Evolutionary conservation across 2,888 invertebrate genomes (phyloP).

Genomic region (Adela reaumurella): DNA sequence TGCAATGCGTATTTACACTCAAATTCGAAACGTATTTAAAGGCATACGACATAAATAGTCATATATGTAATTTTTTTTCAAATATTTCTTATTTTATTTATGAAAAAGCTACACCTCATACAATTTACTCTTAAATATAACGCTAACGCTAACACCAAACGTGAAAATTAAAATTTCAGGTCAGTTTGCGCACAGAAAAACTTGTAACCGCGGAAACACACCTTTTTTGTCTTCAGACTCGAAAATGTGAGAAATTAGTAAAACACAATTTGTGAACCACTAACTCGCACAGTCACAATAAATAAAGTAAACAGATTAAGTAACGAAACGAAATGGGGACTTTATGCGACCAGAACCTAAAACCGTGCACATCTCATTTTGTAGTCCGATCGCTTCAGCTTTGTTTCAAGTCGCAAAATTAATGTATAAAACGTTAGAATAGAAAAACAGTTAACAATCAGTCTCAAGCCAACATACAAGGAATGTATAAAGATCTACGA

Average conservation of each 20-base stretch:
- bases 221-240: neutral
- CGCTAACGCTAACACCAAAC: neutral
- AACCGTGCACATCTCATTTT: no score
- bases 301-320: no score
- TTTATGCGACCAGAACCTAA: neutral
- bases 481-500: constrained; percentile 20
- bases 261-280: no score
- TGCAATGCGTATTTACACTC: no score
- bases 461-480: constrained; percentile 33
- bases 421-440: constrained; percentile 20
- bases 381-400: no score
- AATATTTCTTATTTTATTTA: no score
- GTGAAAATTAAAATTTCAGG: neutral
- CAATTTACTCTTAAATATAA: neutral
- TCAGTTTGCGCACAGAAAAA: neutral
- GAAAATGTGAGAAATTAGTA: neutral
- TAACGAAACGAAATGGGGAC: no score
- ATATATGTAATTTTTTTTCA: no score
- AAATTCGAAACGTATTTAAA: no score
- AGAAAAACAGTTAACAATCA: constrained; percentile 37
- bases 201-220: neutral
- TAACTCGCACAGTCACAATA: no score
- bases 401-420: neutral
- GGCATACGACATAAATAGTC: no score
- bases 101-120: neutral